Conservation (phyloP, 92 coral and sea anemone species). For the Epizoanthus scotinus region DNA sequence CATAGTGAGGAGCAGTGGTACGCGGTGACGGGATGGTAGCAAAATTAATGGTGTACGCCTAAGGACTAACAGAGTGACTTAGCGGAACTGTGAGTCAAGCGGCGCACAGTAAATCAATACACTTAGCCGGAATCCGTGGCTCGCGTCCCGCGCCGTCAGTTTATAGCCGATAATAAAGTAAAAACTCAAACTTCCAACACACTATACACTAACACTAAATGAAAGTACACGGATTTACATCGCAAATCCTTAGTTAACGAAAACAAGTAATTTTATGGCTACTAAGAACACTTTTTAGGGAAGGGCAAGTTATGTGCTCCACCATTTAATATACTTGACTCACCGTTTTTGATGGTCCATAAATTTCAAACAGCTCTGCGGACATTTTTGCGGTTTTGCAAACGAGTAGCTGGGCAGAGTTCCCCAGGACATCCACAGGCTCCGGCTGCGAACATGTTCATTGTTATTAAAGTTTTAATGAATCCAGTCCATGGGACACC, state of each 20-base stretch:
- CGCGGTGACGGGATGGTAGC: background rate
- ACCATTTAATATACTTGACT: background rate
- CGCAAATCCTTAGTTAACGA: too few relatives aligned
- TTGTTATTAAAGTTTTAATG: conserved; percentile 22
- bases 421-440: background rate
- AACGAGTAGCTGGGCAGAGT: background rate
- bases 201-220: too few relatives aligned
- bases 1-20: conserved; percentile 19
- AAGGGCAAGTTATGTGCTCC: background rate
- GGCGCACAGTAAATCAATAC: background rate
- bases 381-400: conserved; percentile 4
- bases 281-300: background rate
- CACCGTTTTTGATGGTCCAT: conserved; percentile 14
- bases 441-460: conserved; percentile 24
- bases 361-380: conserved; percentile 5
- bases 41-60: conserved; percentile 7
- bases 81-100: conserved; percentile 2
- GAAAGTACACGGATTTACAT: too few relatives aligned
- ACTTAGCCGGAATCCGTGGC: too few relatives aligned
- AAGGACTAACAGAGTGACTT: background rate
- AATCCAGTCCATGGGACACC: conserved; percentile 32
- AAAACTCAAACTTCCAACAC: too few relatives aligned
- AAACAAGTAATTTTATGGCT: background rate
- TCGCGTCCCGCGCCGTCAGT: too few relatives aligned
- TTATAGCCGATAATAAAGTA: too few relatives aligned